phyloP scores from a whole-genome alignment of 1,140 invertebrate species.

The Scaptomyza montana region DNA sequence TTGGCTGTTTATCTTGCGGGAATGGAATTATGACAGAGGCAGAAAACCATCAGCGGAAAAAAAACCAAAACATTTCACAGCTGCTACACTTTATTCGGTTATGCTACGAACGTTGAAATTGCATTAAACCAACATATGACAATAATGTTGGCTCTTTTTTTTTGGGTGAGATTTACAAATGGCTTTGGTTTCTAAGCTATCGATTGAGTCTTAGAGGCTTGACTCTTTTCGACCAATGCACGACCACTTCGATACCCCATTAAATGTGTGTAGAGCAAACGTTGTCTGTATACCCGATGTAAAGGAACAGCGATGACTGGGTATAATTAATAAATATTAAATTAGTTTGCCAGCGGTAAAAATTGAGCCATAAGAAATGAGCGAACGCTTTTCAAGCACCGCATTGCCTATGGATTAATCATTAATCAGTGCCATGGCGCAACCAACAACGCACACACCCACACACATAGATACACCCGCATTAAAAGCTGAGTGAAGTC shows the following conservation, averaged over 20 bases:
- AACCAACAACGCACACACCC: constrained; percentile 16
- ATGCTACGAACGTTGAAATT: not conserved
- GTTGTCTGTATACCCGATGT: constrained; percentile 19
- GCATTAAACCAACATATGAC: constrained; percentile 12
- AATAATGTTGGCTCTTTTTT: not conserved
- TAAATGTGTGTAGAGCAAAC: no score
- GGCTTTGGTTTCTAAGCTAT: not conserved
- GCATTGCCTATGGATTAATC: constrained; percentile 63
- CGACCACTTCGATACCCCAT: no score
- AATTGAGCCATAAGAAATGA: constrained; percentile 46
- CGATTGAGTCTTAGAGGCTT: not conserved
- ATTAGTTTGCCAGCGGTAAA: constrained; percentile 46
- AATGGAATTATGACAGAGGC: constrained; percentile 22
- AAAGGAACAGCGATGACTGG: constrained; percentile 1
- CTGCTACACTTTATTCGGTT: constrained; percentile 21
- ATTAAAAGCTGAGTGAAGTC: not conserved
- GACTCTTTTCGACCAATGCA: no score
- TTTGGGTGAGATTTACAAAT: no score
- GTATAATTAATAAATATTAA: constrained; percentile 60
- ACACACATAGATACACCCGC: not conserved
- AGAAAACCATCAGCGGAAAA: constrained; percentile 2
- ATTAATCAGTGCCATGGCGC: constrained; percentile 53
- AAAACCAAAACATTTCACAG: constrained; percentile 30
- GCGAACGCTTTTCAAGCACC: constrained; percentile 29
- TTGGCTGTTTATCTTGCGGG: not conserved